Percentiles rank a stretch among this genome's conserved stretches.
Conservation (phyloP, 2,888 invertebrate species). For the Drosophila kuntzei region DNA sequence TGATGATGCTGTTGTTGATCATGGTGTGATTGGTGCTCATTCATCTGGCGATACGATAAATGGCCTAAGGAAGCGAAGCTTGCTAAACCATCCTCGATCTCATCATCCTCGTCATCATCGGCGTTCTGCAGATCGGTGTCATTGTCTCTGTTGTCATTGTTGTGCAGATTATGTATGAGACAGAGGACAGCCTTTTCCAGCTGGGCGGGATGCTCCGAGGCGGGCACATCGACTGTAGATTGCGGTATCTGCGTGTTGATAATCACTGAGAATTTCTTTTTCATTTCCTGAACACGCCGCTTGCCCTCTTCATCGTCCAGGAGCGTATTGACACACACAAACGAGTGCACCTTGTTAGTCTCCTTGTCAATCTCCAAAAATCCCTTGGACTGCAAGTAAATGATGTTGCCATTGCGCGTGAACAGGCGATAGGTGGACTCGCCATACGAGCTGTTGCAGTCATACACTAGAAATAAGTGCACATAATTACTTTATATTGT, state of each 20-base stretch:
- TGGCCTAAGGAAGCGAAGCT: conserved; percentile 32
- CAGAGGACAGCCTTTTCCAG: conserved; percentile 91
- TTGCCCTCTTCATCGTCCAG: conserved; percentile 91
- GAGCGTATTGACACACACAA: conserved; percentile 94
- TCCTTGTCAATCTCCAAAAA: conserved; percentile 92
- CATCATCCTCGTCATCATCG: conserved; percentile 41
- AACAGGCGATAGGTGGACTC: conserved; percentile 94
- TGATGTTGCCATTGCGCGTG: conserved; percentile 93
- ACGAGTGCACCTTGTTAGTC: conserved; percentile 92
- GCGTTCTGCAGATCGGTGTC: conserved; percentile 50
- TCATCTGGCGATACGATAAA: conserved; percentile 12
- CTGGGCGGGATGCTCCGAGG: conserved; percentile 90
- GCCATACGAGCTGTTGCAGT: conserved; percentile 92
- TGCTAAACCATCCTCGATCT: conserved; percentile 36
- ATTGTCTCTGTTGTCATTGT: conserved; percentile 72
- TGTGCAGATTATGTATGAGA: conserved; percentile 87
- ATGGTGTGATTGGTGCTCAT: conserved; percentile 26
- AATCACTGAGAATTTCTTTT: conserved; percentile 91
- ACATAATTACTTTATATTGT: not conserved
- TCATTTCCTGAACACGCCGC: conserved; percentile 91
- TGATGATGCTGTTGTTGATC: conserved; percentile 30
- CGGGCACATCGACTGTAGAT: conserved; percentile 84
- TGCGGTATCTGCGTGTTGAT: conserved; percentile 86
- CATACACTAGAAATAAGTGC: conserved; percentile 89
- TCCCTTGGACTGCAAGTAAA: conserved; percentile 93